Conservation (phyloP, 2,888 invertebrate genomes). For the Heliconius cydno region DNA sequence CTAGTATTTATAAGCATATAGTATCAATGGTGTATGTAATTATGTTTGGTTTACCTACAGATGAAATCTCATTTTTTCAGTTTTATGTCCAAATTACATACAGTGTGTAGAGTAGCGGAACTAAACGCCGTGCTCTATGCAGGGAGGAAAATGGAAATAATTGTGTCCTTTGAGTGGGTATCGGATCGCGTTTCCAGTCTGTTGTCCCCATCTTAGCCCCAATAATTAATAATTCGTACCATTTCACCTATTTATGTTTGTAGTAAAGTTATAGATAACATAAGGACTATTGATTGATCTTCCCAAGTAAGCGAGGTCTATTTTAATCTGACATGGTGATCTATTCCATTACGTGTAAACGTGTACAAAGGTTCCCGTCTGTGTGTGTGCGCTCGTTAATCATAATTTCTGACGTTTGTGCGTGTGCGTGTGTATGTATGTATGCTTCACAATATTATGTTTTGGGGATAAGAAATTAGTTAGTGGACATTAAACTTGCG, state of each 20-base stretch:
- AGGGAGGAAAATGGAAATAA: too few relatives aligned
- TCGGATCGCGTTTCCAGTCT: too few relatives aligned
- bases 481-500: constrained; percentile 82
- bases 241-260: not conserved
- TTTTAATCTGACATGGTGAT: constrained; percentile 71
- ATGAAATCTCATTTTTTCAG: too few relatives aligned
- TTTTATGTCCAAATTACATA: too few relatives aligned
- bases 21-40: too few relatives aligned
- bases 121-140: too few relatives aligned
- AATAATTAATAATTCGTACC: not conserved
- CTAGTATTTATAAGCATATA: too few relatives aligned
- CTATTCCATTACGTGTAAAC: constrained; percentile 70
- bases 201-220: not conserved
- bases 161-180: too few relatives aligned
- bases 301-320: constrained; percentile 59
- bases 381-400: constrained; percentile 81
- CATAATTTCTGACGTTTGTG: constrained; percentile 84
- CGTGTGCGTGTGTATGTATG: constrained; percentile 83
- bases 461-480: constrained; percentile 85
- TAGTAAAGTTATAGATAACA: constrained; percentile 53
- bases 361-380: constrained; percentile 56
- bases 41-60: too few relatives aligned
- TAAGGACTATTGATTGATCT: constrained; percentile 66
- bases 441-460: constrained; percentile 82
- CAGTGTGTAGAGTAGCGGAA: too few relatives aligned